Base-by-base conservation (phyloP, 2,797 vertebrate genomes). In the Lagodon rhomboides region DNA sequence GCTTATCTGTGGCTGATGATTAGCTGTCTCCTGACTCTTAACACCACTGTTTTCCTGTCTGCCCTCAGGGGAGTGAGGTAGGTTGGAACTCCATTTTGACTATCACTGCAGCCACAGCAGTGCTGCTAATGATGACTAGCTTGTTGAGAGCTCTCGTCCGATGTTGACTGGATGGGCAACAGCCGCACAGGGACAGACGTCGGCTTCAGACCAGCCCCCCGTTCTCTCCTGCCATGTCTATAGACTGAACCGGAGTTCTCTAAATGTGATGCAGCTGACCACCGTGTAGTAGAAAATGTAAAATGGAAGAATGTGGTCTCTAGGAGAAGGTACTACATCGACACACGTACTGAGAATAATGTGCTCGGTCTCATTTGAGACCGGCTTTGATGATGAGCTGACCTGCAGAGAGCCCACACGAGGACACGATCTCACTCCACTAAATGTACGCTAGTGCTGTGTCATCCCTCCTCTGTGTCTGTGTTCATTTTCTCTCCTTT, bases 21-120 rank as follows among this genome's bases (percentile, higher is more conserved):
- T 8, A 41, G 23, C 73, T 38, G 25, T 58, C 54, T 55, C 9
- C 63, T 38, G 44, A 61, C 69, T 51, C 75, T 30, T 87, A 77
- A 90, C 77, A 16, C 51, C 30, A 1, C 55, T 77, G 25, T 84
- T 72, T 66, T 68, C 71, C 55, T 89, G 68, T 93, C 67, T 89
- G 75, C 86, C 86, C 74, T 81, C 88, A 95, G 95, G 89, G 93
- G 91, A 91, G 91, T 93, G 92, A 94, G 90, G 88, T 94, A 94
- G 93, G 89, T 81, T 95, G 93, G 95, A 95, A 89, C 90, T 94
- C 94, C 89, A 91, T 95, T 84, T 88, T 95, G 90, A 91, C 94
- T 80, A 89, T 95, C 79, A 91, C 95, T 76, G 93, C 94, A 81
- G 94, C 93, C 86, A 86, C 94, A 34, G 93, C 94, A 22, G 89